A percentile compares a stretch with the other conserved stretches of the same genome.
phyloP scores from a whole-genome alignment of 2,888 invertebrate genomes.

The Zygothrica quintamaculata region DNA sequence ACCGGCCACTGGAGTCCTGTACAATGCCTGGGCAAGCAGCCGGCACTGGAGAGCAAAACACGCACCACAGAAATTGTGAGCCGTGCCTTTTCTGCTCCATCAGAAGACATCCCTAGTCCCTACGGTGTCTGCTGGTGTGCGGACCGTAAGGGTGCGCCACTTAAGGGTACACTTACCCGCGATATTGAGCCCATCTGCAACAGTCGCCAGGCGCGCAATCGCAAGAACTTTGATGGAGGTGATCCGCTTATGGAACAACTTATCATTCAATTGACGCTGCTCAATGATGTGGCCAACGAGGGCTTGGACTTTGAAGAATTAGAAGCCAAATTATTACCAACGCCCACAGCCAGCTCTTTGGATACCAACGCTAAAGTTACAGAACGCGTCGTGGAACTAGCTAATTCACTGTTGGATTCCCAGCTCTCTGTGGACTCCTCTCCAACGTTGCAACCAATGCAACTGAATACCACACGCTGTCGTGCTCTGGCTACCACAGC shows the following conservation, averaged over 20 bases:
- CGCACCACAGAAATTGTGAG: constrained; percentile 58
- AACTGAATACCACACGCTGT: constrained; percentile 84
- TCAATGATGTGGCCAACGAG: constrained; percentile 84
- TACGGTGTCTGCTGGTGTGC: constrained; percentile 95
- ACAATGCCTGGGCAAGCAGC: constrained; percentile 89
- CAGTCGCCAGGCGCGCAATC: constrained; percentile 90
- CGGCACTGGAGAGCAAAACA: constrained; percentile 72
- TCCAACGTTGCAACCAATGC: constrained; percentile 66
- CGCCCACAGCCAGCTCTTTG: constrained; percentile 27
- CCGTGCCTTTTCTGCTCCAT: constrained; percentile 59
- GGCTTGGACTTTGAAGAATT: constrained; percentile 62
- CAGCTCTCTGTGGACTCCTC: constrained; percentile 82
- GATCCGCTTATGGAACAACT: constrained; percentile 88
- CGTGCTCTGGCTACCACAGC: constrained; percentile 84
- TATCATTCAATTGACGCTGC: constrained; percentile 88
- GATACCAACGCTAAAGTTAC: constrained; percentile 57
- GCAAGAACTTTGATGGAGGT: constrained; percentile 78
- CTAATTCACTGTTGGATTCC: constrained; percentile 81
- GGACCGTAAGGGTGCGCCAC: constrained; percentile 91
- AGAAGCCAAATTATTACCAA: constrained; percentile 39
- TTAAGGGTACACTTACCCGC: constrained; percentile 91
- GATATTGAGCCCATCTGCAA: constrained; percentile 91
- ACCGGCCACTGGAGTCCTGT: constrained; percentile 92
- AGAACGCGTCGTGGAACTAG: constrained; percentile 79
- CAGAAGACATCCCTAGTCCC: constrained; percentile 39